Base-by-base conservation (phyloP, 2,113 vertebrate species). In the Camelus bactrianus region DNA sequence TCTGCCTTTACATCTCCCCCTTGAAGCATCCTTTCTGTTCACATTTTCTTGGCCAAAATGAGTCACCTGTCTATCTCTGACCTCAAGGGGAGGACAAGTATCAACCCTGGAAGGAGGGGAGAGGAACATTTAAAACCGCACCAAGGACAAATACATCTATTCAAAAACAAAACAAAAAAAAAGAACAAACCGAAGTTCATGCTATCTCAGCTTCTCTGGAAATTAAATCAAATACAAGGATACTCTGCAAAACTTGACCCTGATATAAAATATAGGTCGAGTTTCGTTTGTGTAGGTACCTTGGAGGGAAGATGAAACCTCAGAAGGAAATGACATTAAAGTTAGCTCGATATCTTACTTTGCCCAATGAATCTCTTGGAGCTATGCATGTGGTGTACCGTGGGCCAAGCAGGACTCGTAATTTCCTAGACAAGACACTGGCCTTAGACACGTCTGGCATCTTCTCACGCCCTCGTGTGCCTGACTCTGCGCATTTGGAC, bases 401-500 rank as follows among this genome's bases (percentile, higher is more conserved):
- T 94, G 84, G 79, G 60, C 14, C 93, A 88, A 73, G 32, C 0
- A 4, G 5, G 1, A 11, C 28, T 90, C 38, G 16, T 24, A 24
- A 82, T 64, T 95, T 88, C 79, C 35, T 80, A 60, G 62, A 48
- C 28, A 26, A 12, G 64, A 24, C 20, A 50, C 56, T 19, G n/a
- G 73, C 60, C 82, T 81, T 11, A 4, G n/a, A 26, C 0, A 2
- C 6, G 67, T 52, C 69, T 67, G 52, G 64, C 90, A 50, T 80
- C 60, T 95, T 97, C 89, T 90, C 89, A 97, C 80, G 81, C 70
- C 48, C 80, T 92, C 91, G 19, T 96, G 95, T 97, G 73, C 84
- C 97, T 97, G 94, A 96, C 94, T 96, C 60, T 91, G 91, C 83
- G 84, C 69, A 90, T 91, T 91, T 87, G 81, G 76, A 32, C 62